A percentile compares a stretch with the other conserved stretches of the same genome.
Conservation (phyloP, 2,888 invertebrate genomes). For the Chymomyza amoena region DNA sequence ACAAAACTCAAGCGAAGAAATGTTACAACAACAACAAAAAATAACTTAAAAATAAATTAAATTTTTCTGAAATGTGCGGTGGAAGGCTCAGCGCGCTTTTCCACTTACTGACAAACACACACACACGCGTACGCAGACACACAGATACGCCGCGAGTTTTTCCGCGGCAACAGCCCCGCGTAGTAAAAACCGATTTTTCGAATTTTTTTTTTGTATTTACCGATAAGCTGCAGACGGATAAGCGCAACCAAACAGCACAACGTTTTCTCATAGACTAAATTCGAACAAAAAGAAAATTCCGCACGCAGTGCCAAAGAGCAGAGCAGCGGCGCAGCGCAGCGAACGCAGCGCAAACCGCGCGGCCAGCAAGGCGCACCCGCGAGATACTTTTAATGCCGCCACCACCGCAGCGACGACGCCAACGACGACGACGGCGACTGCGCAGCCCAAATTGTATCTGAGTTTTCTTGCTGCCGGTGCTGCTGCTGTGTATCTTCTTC, state of each 20-base stretch:
- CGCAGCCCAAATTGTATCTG: conserved; percentile 35
- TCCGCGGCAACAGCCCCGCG: conserved; percentile 32
- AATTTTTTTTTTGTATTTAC: conserved; percentile 17
- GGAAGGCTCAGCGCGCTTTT: conserved; percentile 38
- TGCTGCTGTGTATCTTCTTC: conserved; percentile 22
- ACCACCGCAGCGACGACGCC: not conserved
- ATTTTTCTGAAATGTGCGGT: conserved; percentile 46
- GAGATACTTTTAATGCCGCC: conserved; percentile 58
- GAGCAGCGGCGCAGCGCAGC: not conserved
- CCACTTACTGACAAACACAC: conserved; percentile 44
- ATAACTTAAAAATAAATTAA: conserved; percentile 69
- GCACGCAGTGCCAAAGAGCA: conserved; percentile 60
- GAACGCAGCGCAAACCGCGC: not conserved
- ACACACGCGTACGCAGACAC: conserved; percentile 14
- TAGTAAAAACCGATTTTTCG: conserved; percentile 33
- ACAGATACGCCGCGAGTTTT: conserved; percentile 46
- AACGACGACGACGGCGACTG: not conserved
- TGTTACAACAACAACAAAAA: conserved; percentile 34
- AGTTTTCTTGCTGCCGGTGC: conserved; percentile 18
- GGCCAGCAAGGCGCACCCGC: conserved; percentile 71
- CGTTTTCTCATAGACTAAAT: conserved; percentile 75
- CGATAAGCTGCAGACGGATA: conserved; percentile 41
- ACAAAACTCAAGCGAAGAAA: conserved; percentile 17
- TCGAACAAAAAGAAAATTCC: conserved; percentile 62
- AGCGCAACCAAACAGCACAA: conserved; percentile 63